Conservation (phyloP, 2,888 invertebrate species). For the Eudasyphora cyanicolor region DNA sequence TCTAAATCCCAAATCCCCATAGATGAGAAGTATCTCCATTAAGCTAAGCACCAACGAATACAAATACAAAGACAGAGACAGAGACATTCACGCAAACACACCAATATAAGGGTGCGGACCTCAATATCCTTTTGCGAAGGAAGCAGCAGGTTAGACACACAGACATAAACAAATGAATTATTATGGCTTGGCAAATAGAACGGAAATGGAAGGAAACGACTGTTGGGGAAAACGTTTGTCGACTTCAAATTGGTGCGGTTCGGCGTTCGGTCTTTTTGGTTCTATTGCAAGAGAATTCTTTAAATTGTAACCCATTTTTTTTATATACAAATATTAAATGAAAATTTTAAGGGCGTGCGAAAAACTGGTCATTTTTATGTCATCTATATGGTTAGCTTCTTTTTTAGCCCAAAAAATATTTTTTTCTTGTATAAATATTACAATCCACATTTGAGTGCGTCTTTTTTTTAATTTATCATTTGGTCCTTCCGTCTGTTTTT, state of each 20-base stretch:
- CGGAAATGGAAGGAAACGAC: not conserved
- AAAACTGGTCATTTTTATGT: too few species aligned
- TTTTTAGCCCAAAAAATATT: not conserved
- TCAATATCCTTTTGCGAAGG: conserved; percentile 56
- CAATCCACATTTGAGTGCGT: too few species aligned
- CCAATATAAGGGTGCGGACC: conserved; percentile 25
- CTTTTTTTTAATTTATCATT: not conserved
- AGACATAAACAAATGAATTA: conserved; percentile 14
- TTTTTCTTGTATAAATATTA: too few species aligned
- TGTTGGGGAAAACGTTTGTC: not conserved
- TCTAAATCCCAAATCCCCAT: not conserved
- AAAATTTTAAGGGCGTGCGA: too few species aligned
- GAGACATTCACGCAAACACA: not conserved
- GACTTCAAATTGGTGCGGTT: not conserved
- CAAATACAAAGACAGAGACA: not conserved
- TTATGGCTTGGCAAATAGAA: not conserved
- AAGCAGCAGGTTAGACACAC: conserved; percentile 48
- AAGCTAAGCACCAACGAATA: not conserved
- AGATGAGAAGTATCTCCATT: not conserved
- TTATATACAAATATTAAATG: too few species aligned
- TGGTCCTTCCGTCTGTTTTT: not conserved
- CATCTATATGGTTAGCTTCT: too few species aligned
- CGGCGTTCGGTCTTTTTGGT: not conserved
- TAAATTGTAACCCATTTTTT: too few species aligned
- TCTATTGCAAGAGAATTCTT: not conserved